Percentiles rank a stretch among this genome's conserved stretches.
These are phyloP conservation scores for Oryctes rhinoceros DNA, from an alignment of 1,140 invertebrate species.

Conservation along the genomic window DNA sequence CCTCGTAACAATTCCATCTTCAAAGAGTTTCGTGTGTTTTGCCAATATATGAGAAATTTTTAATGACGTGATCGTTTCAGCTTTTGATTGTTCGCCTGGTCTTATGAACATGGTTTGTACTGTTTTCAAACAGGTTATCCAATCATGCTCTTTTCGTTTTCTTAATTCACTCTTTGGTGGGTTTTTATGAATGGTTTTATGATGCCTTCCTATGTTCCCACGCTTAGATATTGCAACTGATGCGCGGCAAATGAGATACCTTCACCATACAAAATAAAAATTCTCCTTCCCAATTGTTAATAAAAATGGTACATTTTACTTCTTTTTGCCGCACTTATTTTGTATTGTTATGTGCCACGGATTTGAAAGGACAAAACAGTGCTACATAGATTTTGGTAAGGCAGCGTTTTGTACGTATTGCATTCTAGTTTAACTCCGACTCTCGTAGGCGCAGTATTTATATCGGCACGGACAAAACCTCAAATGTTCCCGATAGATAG, in stretches of 20 bases:
- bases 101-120: constrained; percentile 39
- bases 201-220: not conserved
- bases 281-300: too few relatives aligned
- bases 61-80: constrained; percentile 40
- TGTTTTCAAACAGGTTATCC: constrained; percentile 34
- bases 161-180: constrained; percentile 26
- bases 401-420: too few relatives aligned
- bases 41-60: constrained; percentile 39
- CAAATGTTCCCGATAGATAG: too few relatives aligned
- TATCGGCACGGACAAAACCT: too few relatives aligned
- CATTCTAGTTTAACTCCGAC: too few relatives aligned
- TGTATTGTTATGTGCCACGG: too few relatives aligned
- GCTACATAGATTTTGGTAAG: too few relatives aligned
- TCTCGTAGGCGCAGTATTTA: too few relatives aligned
- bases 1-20: constrained; percentile 38
- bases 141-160: constrained; percentile 56
- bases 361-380: too few relatives aligned
- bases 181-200: not conserved
- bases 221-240: constrained; percentile 19
- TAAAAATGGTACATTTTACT: too few relatives aligned
- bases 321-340: too few relatives aligned
- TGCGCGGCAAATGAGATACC: not conserved
- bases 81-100: constrained; percentile 32
- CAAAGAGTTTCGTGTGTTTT: constrained; percentile 42
- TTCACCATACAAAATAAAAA: too few relatives aligned